These are phyloP conservation scores for Bombus impatiens DNA, from an alignment of 1,140 invertebrate species.

Conservation along the genomic window DNA sequence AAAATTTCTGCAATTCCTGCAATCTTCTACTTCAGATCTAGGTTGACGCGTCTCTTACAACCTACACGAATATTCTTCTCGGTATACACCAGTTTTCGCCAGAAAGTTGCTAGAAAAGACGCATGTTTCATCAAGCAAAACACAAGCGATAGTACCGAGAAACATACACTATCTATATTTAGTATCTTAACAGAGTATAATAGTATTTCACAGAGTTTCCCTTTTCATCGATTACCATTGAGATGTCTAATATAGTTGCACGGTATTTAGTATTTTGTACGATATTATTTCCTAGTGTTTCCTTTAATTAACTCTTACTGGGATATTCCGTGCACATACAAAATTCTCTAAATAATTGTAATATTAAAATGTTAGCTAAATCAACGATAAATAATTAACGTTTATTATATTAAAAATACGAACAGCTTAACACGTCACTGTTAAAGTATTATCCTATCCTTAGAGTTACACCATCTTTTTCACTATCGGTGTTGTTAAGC, in stretches of 20 bases:
- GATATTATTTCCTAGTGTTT: not conserved
- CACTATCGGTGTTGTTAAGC: too few relatives aligned
- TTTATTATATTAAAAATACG: not conserved
- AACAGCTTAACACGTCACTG: too few relatives aligned
- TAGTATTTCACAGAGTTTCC: not conserved
- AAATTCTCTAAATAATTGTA: not conserved
- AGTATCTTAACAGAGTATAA: not conserved
- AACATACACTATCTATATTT: not conserved
- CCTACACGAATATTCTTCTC: conserved; percentile 60
- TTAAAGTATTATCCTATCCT: too few relatives aligned
- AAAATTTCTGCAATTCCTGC: conserved; percentile 70
- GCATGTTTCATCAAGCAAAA: conserved; percentile 13
- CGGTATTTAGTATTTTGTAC: not conserved
- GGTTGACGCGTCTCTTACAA: conserved; percentile 66
- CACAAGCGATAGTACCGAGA: conserved; percentile 18
- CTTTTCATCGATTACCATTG: not conserved
- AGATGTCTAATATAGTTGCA: not conserved
- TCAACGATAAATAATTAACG: not conserved
- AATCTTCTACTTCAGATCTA: conserved; percentile 73
- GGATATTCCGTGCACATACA: not conserved
- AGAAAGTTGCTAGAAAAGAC: conserved; percentile 30
- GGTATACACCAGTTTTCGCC: conserved; percentile 43
- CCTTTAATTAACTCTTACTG: not conserved
- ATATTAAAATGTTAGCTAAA: not conserved
- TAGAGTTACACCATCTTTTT: too few relatives aligned